Evolutionary conservation across 2,888 invertebrate genomes (phyloP).

Genomic region (Cheilosia urbana): DNA sequence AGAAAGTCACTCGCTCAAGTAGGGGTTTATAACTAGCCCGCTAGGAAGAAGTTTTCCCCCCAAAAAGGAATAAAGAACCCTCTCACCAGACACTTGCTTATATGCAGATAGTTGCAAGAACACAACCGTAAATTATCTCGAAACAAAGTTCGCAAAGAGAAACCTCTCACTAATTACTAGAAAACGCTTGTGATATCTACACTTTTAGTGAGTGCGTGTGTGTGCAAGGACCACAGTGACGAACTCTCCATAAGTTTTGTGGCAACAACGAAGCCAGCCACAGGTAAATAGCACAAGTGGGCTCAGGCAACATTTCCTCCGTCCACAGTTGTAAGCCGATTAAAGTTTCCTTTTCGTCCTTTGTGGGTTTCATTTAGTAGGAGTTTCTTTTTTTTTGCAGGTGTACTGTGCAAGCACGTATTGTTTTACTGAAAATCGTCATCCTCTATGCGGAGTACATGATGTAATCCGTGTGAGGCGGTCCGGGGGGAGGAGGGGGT

Average conservation of each 20-base stretch:
- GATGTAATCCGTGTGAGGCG: conserved; percentile 50
- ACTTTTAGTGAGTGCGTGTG: background rate
- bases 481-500: background rate
- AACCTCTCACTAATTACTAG: conserved; percentile 49
- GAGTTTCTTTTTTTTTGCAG: conserved; percentile 10
- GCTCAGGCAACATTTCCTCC: conserved; percentile 23
- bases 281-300: conserved; percentile 48
- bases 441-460: conserved; percentile 22
- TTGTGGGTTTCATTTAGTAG: conserved; percentile 47
- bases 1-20: background rate
- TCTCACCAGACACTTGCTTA: background rate
- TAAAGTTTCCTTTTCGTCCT: conserved; percentile 41
- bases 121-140: conserved; percentile 3
- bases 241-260: conserved; percentile 30
- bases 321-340: conserved; percentile 58
- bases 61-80: no score
- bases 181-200: conserved; percentile 46
- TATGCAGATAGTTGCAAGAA: conserved; percentile 3
- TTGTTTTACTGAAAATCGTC: conserved; percentile 28
- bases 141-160: conserved; percentile 17
- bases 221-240: conserved; percentile 22
- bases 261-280: conserved; percentile 25
- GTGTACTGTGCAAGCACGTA: no score
- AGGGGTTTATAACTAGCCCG: background rate
- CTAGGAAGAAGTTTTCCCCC: background rate